phyloP scores from a whole-genome alignment of 37 sponge, comb jelly and placozoan genomes.

The Diacarnus erythraeanus region DNA sequence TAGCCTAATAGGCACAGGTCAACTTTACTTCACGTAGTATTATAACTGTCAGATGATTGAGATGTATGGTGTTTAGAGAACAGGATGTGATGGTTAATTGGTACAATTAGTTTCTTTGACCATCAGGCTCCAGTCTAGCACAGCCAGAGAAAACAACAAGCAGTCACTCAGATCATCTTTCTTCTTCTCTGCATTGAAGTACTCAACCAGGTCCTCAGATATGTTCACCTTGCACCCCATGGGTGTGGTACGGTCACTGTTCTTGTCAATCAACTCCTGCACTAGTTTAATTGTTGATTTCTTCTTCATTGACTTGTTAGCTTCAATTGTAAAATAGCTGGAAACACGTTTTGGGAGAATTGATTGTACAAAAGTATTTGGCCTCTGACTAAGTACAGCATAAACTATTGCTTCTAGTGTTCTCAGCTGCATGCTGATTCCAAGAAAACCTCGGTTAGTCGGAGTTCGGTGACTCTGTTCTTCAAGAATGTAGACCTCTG shows the following conservation, averaged over 20 bases:
- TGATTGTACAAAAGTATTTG: not conserved
- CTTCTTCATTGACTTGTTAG: constrained; percentile 4
- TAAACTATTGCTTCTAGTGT: constrained; percentile 33
- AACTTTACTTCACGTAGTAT: no score
- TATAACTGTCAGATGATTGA: no score
- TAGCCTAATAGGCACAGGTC: no score
- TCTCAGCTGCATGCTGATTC: constrained; percentile 39
- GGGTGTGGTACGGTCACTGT: not conserved
- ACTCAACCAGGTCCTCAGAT: not conserved
- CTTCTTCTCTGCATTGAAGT: constrained; percentile 16
- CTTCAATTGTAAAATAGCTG: constrained; percentile 22
- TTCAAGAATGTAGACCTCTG: constrained; percentile 36
- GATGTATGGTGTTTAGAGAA: no score
- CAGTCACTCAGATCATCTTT: constrained; percentile 52
- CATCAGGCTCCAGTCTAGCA: constrained; percentile 36
- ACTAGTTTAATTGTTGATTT: not conserved
- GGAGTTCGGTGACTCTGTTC: constrained; percentile 34
- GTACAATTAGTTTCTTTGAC: not conserved
- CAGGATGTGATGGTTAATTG: not conserved
- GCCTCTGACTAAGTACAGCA: not conserved
- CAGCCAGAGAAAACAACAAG: constrained; percentile 21
- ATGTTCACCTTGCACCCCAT: constrained; percentile 1
- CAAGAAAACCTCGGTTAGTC: constrained; percentile 24
- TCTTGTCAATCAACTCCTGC: not conserved
- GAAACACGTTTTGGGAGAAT: constrained; percentile 21